Conservation (phyloP, 2,888 invertebrate species). For the Pasiphila rectangulata region DNA sequence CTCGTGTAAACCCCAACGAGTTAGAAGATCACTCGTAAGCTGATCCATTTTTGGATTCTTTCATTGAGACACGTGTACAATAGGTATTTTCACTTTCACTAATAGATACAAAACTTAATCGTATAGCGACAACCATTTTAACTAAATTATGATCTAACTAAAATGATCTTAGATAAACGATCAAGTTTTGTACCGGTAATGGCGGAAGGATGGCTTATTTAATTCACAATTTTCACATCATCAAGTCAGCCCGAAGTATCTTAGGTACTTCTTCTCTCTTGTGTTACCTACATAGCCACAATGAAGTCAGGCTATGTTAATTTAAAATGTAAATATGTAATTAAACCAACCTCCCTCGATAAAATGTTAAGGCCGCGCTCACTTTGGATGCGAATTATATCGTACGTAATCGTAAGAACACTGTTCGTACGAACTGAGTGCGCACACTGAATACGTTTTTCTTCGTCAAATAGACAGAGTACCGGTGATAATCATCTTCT, state of each 20-base stretch:
- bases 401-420: neutral
- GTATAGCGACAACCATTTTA: neutral
- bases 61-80: neutral
- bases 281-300: too few species aligned
- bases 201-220: too few species aligned
- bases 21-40: neutral
- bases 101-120: neutral
- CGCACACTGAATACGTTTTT: neutral
- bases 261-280: too few species aligned
- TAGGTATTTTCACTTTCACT: too few species aligned
- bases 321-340: too few species aligned
- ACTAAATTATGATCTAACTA: neutral
- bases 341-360: too few species aligned
- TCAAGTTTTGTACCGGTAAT: too few species aligned
- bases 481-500: neutral
- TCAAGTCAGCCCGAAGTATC: too few species aligned
- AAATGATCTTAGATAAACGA: too few species aligned
- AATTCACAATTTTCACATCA: too few species aligned
- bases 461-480: neutral
- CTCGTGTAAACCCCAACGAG: neutral
- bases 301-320: too few species aligned
- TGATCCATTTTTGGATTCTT: neutral
- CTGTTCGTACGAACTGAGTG: neutral
- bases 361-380: neutral
- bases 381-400: neutral